Base-by-base conservation (phyloP, 2,888 invertebrate genomes). In the Himalopsyche anomala region DNA sequence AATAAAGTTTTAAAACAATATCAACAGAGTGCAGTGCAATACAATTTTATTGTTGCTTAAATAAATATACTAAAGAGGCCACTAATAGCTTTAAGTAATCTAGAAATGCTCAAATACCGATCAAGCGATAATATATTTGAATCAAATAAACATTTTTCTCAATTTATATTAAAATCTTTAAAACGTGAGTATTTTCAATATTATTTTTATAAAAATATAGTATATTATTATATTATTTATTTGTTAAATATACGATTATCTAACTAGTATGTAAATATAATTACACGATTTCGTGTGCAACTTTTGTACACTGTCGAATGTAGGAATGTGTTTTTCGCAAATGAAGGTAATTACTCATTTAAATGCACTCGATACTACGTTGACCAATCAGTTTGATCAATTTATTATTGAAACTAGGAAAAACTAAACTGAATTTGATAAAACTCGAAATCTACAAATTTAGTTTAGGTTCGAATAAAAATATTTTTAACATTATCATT, bases 331-430 rank as follows among this genome's bases (percentile, higher is more conserved):
- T 56, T 86, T 86, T 81, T 84, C 17, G 36, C 45, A 86, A 86
- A 86, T 80, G 84, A 86, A 86, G 84, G 69, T 81, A 86, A 86
- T 86, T 83, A 69, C 36, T 85, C n/a, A 51, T 55, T 82, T 54
- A 28, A 82, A 82, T n/a, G 36, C 19, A n/a, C 45, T 5, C 42
- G 6, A 42, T n/a, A 81, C 8, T 28, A 28, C 45, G 12, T n/a
- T 38, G 28, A 82, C 55, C 36, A 54, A 36, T 36, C 55, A 4
- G 5, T 36, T 5, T 36, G 17, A 79, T 38, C 17, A 5, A 79
- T 79, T 79, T 36, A 79, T 2, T 28, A 36, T 45, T 9, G 51
- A 81, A 69, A 45, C 45, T 6, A 45, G 45, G 5, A 45, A 8
- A 45, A 45, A 45, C 45, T 45, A 45, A 45, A 45, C 11, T 45